Evolutionary conservation across 1,140 invertebrate genomes (phyloP), one percentile per base, ranked within the genome.

Genomic region (Nasonia longicornis): DNA sequence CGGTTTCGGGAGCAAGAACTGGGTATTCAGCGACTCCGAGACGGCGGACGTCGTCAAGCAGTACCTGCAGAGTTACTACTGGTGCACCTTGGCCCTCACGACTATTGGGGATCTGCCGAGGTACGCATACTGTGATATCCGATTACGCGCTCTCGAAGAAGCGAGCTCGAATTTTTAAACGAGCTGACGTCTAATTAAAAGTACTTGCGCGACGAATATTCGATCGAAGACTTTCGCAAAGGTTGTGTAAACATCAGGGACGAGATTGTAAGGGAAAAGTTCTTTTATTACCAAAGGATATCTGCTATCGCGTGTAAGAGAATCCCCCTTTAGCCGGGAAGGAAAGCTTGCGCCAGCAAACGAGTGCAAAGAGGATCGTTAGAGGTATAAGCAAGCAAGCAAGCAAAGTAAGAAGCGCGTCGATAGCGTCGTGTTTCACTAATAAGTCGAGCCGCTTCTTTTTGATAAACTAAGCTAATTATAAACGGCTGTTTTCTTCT

Each of bases 31-130:
- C 87, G 95, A 96, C 86, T 94, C 94, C 70, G 95, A 96, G 87
- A 94, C 94, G 84, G 93, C 94, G 67, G 97, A 98, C 86, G 96
- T 97, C 79, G 95, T 97, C 84, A 96, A 97, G 91, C 95, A 97
- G 87, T 99, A 99, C 92, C 92, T 99, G 85, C 97, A 98, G 91
- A 98, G 97, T 91, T 98, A 98, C 90, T 99, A 99, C 91, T 99
- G 97, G 97, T 99, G 97, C 89, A 98, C 97, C 64, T 91, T 99
- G 86, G 97, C 97, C 67, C 92, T 99, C 73, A 98, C 98, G 22
- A 98, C 97, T 58, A 97, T 99, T 85, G 95, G 95, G 88, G 90
- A 94, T 85, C 83, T 92, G 82, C 91, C 91, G 58, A 90, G 89
- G 90, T 91, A 85, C 0, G 38, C 38, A 10, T 7, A 42, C 8